phyloP scores from a whole-genome alignment of 1,140 invertebrate genomes.

The Cherax quadricarinatus region DNA sequence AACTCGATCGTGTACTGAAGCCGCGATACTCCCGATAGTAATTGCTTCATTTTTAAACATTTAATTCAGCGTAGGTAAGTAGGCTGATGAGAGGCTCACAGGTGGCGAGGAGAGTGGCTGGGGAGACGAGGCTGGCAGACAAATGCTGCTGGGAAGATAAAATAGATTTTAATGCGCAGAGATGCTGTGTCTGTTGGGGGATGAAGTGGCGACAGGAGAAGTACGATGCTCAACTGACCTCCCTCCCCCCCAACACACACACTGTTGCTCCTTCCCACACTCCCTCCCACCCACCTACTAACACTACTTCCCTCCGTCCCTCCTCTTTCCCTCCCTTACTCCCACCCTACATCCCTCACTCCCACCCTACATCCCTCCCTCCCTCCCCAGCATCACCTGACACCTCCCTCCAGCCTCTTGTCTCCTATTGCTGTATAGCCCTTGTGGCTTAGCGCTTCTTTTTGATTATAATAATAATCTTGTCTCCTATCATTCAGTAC shows the following conservation, averaged over 20 bases:
- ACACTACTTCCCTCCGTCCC: too few relatives aligned
- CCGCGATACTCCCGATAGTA: conserved; percentile 1
- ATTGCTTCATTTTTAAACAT: conserved; percentile 67
- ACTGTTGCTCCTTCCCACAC: not conserved
- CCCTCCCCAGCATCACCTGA: not conserved
- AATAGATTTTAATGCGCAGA: conserved; percentile 18
- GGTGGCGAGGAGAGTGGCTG: not conserved
- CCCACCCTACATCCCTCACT: not conserved
- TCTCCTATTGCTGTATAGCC: too few relatives aligned
- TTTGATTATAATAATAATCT: too few relatives aligned
- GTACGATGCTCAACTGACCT: conserved; percentile 20
- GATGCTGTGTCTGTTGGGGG: not conserved
- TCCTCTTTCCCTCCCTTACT: too few relatives aligned
- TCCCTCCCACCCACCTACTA: not conserved
- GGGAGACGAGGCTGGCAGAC: not conserved
- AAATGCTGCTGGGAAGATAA: not conserved
- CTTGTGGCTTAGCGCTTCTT: too few relatives aligned
- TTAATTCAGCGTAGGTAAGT: conserved; percentile 29
- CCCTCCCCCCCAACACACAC: not conserved
- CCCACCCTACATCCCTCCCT: not conserved
- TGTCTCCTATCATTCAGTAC: not conserved
- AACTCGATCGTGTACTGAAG: conserved; percentile 47
- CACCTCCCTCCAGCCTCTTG: not conserved
- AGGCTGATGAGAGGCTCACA: not conserved
- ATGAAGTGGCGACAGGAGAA: conserved; percentile 28